Conservation (phyloP, 2,888 invertebrate species). For the Drosophila atroscutellata region DNA sequence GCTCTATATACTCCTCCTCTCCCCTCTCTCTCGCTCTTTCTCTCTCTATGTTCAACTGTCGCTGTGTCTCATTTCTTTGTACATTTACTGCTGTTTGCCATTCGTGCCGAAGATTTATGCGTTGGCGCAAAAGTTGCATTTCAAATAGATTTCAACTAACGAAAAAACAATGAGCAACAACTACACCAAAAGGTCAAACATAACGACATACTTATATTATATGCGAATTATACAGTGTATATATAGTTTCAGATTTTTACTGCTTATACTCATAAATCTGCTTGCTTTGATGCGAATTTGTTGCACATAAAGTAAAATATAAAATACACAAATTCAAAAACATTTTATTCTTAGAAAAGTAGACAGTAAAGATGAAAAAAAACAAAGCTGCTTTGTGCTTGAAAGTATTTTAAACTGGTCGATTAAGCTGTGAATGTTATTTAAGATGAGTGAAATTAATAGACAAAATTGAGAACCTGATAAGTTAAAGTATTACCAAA, state of each 20-base stretch:
- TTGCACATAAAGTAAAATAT: neutral
- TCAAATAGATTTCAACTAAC: slow-evolving; percentile 60
- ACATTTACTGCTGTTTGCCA: slow-evolving; percentile 55
- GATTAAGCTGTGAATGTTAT: neutral
- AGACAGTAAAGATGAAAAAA: neutral
- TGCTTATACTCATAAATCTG: neutral
- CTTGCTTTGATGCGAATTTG: neutral
- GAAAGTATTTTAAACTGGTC: neutral
- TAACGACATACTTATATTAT: slow-evolving; percentile 2
- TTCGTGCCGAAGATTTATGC: slow-evolving; percentile 71
- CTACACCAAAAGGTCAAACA: slow-evolving; percentile 26
- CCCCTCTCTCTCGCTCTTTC: neutral
- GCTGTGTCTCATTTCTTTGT: slow-evolving; percentile 9
- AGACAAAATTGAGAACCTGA: neutral
- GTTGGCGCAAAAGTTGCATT: slow-evolving; percentile 73
- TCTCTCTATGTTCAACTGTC: neutral
- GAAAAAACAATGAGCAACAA: slow-evolving; percentile 45
- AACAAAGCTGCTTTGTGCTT: too few species aligned
- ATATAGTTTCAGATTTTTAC: neutral
- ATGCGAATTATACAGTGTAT: neutral
- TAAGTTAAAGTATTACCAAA: neutral
- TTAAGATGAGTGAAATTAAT: neutral
- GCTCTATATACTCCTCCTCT: neutral
- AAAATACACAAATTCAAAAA: neutral
- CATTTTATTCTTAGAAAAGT: neutral